Conservation (phyloP, 2,888 invertebrate genomes). For the Trileptium ribeirensis region DNA sequence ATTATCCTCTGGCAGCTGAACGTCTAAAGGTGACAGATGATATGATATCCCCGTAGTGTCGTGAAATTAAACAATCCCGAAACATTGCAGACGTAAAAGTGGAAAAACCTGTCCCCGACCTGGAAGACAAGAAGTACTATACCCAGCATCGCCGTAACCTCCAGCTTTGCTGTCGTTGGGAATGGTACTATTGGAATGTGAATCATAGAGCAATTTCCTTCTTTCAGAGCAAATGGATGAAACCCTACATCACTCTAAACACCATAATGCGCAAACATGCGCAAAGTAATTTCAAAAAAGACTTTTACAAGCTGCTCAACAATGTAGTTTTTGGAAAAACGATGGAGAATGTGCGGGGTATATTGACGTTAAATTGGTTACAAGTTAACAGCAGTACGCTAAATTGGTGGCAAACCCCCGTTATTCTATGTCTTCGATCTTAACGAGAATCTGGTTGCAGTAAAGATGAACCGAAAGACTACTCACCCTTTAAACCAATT, state of each 20-base stretch:
- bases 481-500: not conserved
- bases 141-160: not conserved
- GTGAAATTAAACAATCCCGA: not conserved
- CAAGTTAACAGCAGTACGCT: too few relatives aligned
- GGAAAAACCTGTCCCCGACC: not conserved
- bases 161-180: too few relatives aligned
- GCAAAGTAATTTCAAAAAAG: not conserved
- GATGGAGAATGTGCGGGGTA: not conserved
- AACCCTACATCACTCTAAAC: not conserved
- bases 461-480: not conserved
- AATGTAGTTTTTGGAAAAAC: not conserved
- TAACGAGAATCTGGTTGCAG: not conserved
- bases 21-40: not conserved
- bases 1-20: not conserved
- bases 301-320: not conserved
- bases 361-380: too few relatives aligned
- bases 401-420: not conserved
- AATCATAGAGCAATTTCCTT: too few relatives aligned
- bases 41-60: not conserved
- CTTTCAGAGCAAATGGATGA: not conserved
- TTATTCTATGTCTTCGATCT: not conserved
- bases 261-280: not conserved
- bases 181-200: too few relatives aligned
- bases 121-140: not conserved
- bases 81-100: not conserved